Percentiles rank a stretch among this genome's conserved stretches.
Evolutionary conservation across 2,888 invertebrate genomes (phyloP).

Genomic region (Callyntrura sp.): DNA sequence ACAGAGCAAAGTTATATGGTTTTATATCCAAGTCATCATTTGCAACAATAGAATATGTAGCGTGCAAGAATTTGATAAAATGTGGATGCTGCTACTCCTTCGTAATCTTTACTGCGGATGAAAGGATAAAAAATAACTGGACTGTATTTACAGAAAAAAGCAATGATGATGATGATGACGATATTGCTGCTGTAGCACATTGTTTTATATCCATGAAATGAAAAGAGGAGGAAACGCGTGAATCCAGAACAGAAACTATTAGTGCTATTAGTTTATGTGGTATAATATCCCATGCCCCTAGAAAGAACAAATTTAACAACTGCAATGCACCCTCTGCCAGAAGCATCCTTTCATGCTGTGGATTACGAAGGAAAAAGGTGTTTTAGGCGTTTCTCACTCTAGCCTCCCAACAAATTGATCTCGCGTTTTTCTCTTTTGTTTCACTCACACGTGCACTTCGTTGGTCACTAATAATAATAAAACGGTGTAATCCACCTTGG

Average conservation of each 20-base stretch:
- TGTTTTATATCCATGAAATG: neutral
- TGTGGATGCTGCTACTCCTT: neutral
- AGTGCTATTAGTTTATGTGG: neutral
- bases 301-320: neutral
- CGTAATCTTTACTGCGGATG: neutral
- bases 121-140: neutral
- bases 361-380: slow-evolving; percentile 5
- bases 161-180: neutral
- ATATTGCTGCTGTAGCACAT: neutral
- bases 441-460: slow-evolving; percentile 35
- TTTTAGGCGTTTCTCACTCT: slow-evolving; percentile 52
- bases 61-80: no score
- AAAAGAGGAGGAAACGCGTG: slow-evolving; percentile 40
- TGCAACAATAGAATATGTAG: neutral
- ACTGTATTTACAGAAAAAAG: neutral
- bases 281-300: neutral
- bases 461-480: neutral
- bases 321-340: neutral
- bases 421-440: slow-evolving; percentile 27
- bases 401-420: slow-evolving; percentile 36
- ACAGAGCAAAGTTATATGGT: neutral
- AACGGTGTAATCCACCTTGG: no score
- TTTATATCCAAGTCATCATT: neutral
- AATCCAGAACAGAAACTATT: slow-evolving; percentile 13
- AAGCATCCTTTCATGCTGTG: neutral